These are phyloP conservation scores for Trematomus bernacchii DNA, from an alignment of 2,797 vertebrate genomes.

Conservation along the genomic window DNA sequence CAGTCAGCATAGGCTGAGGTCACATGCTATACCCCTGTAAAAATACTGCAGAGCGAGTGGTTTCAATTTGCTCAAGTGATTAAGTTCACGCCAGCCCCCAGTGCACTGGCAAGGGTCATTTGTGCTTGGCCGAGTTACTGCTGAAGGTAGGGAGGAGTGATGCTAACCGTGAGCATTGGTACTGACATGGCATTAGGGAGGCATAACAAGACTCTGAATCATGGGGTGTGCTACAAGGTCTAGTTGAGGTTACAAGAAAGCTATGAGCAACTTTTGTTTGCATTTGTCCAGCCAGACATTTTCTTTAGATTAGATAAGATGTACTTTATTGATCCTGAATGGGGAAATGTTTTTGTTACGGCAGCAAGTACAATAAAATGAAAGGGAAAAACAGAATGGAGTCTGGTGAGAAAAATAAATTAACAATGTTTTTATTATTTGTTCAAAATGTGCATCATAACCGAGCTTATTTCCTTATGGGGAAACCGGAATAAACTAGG, in stretches of 20 bases:
- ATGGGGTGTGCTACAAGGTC: constrained; percentile 81
- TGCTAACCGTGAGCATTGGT: constrained; percentile 80
- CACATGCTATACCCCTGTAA: constrained; percentile 86
- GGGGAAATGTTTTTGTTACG: too few species aligned
- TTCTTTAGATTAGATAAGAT: too few species aligned
- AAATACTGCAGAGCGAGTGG: constrained; percentile 90
- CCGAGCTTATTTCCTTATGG: too few species aligned
- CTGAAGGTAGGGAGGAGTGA: constrained; percentile 73
- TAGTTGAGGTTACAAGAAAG: constrained; percentile 83
- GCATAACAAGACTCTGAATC: constrained; percentile 77
- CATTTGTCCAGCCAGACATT: constrained; percentile 69
- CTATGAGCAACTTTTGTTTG: constrained; percentile 58
- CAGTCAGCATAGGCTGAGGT: constrained; percentile 78
- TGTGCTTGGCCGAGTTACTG: constrained; percentile 84
- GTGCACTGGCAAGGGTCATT: constrained; percentile 91
- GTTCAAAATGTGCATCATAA: too few species aligned
- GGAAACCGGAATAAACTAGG: too few species aligned
- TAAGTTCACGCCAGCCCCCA: constrained; percentile 91
- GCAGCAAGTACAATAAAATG: too few species aligned
- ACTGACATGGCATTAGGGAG: constrained; percentile 81
- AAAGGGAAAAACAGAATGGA: too few species aligned
- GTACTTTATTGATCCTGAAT: too few species aligned
- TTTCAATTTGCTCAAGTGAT: constrained; percentile 96
- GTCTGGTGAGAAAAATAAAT: too few species aligned
- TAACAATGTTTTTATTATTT: too few species aligned